A percentile compares a stretch with the other conserved stretches of the same genome.
These are phyloP conservation scores for Drosophila ustulata DNA, from an alignment of 2,888 invertebrate species.

Conservation along the genomic window DNA sequence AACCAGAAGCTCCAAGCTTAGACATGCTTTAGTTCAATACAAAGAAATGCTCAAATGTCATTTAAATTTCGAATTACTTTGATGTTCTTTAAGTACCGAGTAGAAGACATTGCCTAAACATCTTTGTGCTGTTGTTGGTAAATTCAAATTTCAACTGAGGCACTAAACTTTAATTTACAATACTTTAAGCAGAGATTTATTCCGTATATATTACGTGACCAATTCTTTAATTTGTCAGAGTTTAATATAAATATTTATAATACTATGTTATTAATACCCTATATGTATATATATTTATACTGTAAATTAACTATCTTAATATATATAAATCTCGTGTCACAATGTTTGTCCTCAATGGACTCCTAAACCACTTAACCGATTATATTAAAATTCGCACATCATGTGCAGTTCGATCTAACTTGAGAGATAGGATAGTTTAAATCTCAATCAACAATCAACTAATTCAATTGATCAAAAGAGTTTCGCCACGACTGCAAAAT, in stretches of 20 bases:
- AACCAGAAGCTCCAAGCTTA: not conserved
- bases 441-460: too few relatives aligned
- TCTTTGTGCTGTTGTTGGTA: not conserved
- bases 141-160: not conserved
- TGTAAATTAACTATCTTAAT: too few relatives aligned
- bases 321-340: too few relatives aligned
- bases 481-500: too few relatives aligned
- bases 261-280: too few relatives aligned
- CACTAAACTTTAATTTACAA: not conserved
- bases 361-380: too few relatives aligned
- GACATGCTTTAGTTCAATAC: slow-evolving; percentile 5
- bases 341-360: too few relatives aligned
- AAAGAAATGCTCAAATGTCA: not conserved
- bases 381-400: too few relatives aligned
- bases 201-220: not conserved
- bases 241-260: not conserved
- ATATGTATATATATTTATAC: too few relatives aligned
- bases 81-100: slow-evolving; percentile 8
- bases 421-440: too few relatives aligned
- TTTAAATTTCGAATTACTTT: not conserved
- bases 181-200: not conserved
- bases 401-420: too few relatives aligned
- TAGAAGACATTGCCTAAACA: slow-evolving; percentile 14
- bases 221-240: not conserved
- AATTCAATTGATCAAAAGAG: too few relatives aligned